Percentiles rank a stretch among this genome's conserved stretches.
Evolutionary conservation across 2,113 vertebrate species (phyloP).

Genomic region (Egretta garzetta): DNA sequence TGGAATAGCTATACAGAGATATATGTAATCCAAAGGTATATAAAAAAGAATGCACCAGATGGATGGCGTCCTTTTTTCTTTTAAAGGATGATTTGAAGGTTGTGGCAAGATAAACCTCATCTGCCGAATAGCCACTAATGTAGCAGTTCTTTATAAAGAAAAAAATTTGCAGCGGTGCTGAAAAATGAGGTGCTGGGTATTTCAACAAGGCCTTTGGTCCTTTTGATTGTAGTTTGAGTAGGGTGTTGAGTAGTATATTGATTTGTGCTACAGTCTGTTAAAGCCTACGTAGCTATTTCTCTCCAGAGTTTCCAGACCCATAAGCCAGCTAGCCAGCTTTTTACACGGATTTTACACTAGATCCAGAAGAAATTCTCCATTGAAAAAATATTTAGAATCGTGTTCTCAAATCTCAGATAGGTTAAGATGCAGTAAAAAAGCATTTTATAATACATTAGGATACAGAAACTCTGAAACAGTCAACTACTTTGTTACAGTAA

Average conservation of each 20-base stretch:
- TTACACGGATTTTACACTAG: not conserved
- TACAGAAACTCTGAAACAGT: not conserved
- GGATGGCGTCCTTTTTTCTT: not conserved
- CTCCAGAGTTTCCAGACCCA: not conserved
- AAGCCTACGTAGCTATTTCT: not conserved
- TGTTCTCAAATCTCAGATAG: not conserved
- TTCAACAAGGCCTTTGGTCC: not conserved
- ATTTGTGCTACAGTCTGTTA: not conserved
- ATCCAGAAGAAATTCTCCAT: not conserved
- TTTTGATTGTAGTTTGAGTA: not conserved
- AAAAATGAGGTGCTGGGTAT: not conserved
- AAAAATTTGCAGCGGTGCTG: not conserved
- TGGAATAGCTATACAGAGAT: not conserved
- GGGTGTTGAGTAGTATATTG: not conserved
- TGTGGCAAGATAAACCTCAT: not conserved
- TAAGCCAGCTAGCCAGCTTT: not conserved
- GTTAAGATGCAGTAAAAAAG: not conserved
- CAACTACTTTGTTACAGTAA: not conserved
- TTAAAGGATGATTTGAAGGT: not conserved
- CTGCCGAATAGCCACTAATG: not conserved
- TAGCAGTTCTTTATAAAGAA: not conserved
- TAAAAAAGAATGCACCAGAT: not conserved
- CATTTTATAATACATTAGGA: not conserved
- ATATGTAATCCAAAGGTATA: not conserved
- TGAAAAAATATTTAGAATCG: not conserved